phyloP scores from a whole-genome alignment of 35 echinoderm and acorn worm species.

The Nesometra sesokonis region DNA sequence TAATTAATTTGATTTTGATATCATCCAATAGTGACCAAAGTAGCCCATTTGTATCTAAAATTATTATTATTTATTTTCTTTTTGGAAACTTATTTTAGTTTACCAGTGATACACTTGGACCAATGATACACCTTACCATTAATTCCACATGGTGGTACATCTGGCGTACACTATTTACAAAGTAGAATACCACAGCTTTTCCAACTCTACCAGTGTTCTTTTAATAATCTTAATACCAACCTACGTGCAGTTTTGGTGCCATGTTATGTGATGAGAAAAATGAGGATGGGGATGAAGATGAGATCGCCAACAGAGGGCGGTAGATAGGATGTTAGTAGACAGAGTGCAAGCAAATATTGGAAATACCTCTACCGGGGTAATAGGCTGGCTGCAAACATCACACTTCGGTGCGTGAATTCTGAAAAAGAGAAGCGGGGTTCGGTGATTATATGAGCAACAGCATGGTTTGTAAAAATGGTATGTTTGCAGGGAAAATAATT shows the following conservation, averaged over 20 bases:
- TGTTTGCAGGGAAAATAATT: background rate
- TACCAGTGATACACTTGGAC: no score
- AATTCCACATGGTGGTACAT: no score
- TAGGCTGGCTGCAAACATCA: constrained; percentile 77
- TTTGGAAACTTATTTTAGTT: no score
- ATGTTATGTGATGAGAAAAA: background rate
- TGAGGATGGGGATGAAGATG: background rate
- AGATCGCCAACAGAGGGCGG: background rate
- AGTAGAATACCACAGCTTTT: no score
- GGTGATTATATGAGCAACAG: background rate
- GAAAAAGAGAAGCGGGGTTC: constrained; percentile 1
- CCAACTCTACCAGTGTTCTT: background rate
- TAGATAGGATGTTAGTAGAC: background rate
- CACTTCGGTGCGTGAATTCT: constrained; percentile 94
- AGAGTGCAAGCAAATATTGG: background rate
- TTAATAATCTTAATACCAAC: background rate
- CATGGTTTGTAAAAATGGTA: background rate
- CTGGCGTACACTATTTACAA: no score
- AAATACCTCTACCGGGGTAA: constrained; percentile 98
- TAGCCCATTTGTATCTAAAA: no score
- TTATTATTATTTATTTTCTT: no score
- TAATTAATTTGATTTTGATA: no score
- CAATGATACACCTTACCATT: no score
- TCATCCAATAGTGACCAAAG: no score
- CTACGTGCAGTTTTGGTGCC: background rate